A percentile compares a stretch with the other conserved stretches of the same genome.
These are phyloP conservation scores for Eubasilissa regina DNA, from an alignment of 1,140 invertebrate genomes.

Conservation along the genomic window DNA sequence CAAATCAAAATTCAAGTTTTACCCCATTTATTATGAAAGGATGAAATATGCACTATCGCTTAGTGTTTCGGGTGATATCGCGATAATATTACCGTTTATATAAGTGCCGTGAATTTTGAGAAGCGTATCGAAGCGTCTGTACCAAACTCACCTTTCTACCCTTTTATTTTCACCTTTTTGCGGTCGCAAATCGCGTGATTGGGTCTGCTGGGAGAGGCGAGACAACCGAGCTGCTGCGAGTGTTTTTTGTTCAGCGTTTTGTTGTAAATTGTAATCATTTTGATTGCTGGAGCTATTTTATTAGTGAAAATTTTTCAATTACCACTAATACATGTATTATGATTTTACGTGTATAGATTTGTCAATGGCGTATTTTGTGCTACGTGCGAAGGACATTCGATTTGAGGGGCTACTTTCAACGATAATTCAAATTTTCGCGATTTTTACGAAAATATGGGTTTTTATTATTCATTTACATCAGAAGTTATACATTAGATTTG, in stretches of 20 bases:
- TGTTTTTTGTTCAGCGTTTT: not conserved
- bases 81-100: not conserved
- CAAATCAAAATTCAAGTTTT: slow-evolving; percentile 1
- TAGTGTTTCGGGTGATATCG: no score
- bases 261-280: slow-evolving; percentile 6
- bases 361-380: no score
- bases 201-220: not conserved
- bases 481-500: no score
- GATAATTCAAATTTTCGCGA: no score
- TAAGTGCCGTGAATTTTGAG: not conserved
- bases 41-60: not conserved
- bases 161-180: slow-evolving; percentile 42
- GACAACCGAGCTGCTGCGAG: no score
- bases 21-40: not conserved
- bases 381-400: no score
- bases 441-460: no score
- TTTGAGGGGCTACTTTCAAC: no score
- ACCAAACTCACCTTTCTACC: slow-evolving; percentile 30
- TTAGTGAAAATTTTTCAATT: no score
- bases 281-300: not conserved
- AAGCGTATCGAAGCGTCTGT: not conserved
- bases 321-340: no score
- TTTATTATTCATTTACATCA: no score
- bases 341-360: no score
- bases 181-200: slow-evolving; percentile 40